Evolutionary conservation across 2,888 invertebrate genomes (phyloP).

Genomic region (Pristionchus japonicus): DNA sequence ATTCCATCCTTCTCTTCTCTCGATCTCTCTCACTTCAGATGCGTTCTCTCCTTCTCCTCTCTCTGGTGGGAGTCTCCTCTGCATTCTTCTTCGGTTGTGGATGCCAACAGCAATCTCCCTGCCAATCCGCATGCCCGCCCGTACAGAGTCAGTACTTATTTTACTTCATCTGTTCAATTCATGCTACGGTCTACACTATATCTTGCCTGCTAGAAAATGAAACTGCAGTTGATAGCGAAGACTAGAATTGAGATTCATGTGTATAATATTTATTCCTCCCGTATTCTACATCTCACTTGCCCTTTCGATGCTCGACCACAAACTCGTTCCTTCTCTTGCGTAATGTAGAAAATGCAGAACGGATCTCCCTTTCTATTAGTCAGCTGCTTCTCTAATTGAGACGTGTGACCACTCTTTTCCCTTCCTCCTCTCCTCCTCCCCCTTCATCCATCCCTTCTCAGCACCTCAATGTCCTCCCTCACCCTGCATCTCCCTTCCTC

Average conservation of each 20-base stretch:
- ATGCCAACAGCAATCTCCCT: conserved; percentile 46
- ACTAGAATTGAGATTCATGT: not conserved
- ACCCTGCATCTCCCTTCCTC: conserved; percentile 22
- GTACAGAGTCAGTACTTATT: not conserved
- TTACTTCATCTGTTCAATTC: too few relatives aligned
- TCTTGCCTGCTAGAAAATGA: too few relatives aligned
- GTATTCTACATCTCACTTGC: not conserved
- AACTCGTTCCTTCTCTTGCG: not conserved
- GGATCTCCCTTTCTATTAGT: not conserved
- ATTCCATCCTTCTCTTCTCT: not conserved
- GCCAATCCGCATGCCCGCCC: conserved; percentile 25
- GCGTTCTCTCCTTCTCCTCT: conserved; percentile 50
- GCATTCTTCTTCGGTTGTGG: conserved; percentile 58
- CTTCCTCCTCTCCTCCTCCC: too few relatives aligned
- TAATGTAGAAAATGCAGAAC: not conserved
- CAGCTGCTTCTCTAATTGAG: not conserved
- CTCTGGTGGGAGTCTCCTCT: conserved; percentile 48
- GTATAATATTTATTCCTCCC: not conserved
- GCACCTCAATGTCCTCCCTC: conserved; percentile 14
- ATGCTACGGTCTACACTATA: too few relatives aligned
- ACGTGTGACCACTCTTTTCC: not conserved
- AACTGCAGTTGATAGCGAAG: too few relatives aligned
- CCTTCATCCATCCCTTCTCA: too few relatives aligned
- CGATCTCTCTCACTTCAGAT: not conserved
- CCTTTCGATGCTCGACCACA: not conserved